Conservation (phyloP, 2,113 vertebrate species). For the Sylvietta virens region DNA sequence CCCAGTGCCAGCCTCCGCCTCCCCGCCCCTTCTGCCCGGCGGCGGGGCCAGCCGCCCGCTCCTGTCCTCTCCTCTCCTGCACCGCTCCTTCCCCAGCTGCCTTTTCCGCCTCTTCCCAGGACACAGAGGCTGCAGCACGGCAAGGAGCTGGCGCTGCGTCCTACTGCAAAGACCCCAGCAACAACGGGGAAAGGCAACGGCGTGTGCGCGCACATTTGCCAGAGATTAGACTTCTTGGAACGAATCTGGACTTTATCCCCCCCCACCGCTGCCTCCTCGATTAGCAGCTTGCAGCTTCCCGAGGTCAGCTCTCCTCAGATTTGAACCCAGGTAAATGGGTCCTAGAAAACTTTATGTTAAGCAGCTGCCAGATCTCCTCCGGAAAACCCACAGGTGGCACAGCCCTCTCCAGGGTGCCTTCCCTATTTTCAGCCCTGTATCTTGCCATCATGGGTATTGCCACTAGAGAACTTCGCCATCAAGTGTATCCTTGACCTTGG, state of each 20-base stretch:
- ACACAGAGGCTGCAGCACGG: not conserved
- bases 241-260: conserved; percentile 46
- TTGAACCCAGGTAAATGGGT: not conserved
- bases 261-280: not conserved
- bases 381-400: not conserved
- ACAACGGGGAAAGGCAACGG: not conserved
- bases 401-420: not conserved
- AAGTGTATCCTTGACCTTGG: not conserved
- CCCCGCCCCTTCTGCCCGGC: not conserved
- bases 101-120: not conserved
- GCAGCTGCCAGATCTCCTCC: not conserved
- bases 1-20: not conserved
- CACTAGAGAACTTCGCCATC: not conserved
- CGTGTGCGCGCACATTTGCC: not conserved
- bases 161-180: not conserved
- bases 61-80: not conserved
- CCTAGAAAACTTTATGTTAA: not conserved
- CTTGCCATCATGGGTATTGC: not conserved
- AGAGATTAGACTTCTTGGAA: conserved; percentile 4
- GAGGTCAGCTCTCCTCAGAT: not conserved
- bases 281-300: not conserved
- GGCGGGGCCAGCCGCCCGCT: not conserved
- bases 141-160: not conserved
- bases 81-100: not conserved
- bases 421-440: not conserved